phyloP scores from a whole-genome alignment of 2,797 vertebrate genomes.

The Lepidocolaptes lacrymiger region DNA sequence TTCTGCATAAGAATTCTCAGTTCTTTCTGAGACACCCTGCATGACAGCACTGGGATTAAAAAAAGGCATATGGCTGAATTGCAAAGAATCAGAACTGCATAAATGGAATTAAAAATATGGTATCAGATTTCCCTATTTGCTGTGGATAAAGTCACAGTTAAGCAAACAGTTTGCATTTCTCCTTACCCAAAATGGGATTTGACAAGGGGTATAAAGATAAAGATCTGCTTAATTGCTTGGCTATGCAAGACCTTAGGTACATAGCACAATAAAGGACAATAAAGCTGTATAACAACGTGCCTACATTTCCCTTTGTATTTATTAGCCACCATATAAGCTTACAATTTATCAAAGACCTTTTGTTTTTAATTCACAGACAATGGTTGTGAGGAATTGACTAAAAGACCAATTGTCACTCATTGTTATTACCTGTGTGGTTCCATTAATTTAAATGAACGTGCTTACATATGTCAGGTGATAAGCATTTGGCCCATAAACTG shows the following conservation, averaged over 20 bases:
- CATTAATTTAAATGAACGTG: not conserved
- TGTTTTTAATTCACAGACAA: not conserved
- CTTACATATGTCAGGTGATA: not conserved
- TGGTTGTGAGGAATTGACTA: not conserved
- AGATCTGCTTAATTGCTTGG: not conserved
- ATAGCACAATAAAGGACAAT: not conserved
- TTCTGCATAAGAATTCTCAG: slow-evolving; percentile 10
- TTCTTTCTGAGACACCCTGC: not conserved
- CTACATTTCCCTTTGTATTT: not conserved
- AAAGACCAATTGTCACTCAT: not conserved
- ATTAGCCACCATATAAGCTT: not conserved
- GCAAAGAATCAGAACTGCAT: not conserved
- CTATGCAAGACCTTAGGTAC: not conserved
- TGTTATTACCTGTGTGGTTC: not conserved
- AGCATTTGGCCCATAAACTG: not conserved
- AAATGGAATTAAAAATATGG: not conserved
- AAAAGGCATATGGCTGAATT: not conserved
- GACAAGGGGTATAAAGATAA: not conserved
- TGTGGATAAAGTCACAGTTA: not conserved
- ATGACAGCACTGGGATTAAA: not conserved
- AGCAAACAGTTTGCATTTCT: not conserved
- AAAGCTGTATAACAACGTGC: not conserved
- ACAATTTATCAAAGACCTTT: not conserved
- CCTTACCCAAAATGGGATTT: not conserved
- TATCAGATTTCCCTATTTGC: not conserved